Base-by-base conservation (phyloP, 2,797 vertebrate genomes). In the Macroramphosus scolopax region DNA sequence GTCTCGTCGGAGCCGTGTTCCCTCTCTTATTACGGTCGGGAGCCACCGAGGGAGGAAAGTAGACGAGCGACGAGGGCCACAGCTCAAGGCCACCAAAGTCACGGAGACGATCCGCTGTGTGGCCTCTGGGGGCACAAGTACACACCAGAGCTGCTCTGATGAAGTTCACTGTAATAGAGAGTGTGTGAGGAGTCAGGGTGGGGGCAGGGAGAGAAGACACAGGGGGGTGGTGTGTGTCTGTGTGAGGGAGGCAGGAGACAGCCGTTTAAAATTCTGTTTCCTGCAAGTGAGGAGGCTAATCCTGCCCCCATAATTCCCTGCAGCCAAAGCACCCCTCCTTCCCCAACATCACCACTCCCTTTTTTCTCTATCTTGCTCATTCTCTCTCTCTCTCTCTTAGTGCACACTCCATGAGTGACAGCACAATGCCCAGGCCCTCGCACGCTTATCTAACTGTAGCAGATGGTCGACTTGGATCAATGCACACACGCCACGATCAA, bases 391-490 rank as follows among this genome's bases (percentile, higher is more conserved):
- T 81, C 85, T 84, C 81, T 90, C 85, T 80, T 81, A 71, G 80
- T 80, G 84, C 88, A 85, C 82, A 77, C 87, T 95, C 93, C 90
- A 89, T 94, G 92, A 94, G 92, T 98, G 95, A 98, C 95, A 98
- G 95, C 95, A 94, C 93, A 95, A 92, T 93, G 94, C 94, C 95
- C 94, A 93, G 95, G 95, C 95, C 94, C 94, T 95, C 92, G 90
- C 95, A 93, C 64, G 95, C 95, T 98, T 98, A 98, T 98, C 95
- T 98, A 94, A 95, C 94, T 93, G 92, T 92, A 98, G 95, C 96
- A 98, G 95, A 98, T 98, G 96, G 96, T 95, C 92, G 95, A 95
- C 95, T 98, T 98, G 96, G 96, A 98, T 98, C 96, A 98, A 96
- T 98, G 96, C 95, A 94, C 96, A 97, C 95, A 97, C 93, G 92